phyloP scores from a whole-genome alignment of 2,888 invertebrate species.

The Elegia similella region DNA sequence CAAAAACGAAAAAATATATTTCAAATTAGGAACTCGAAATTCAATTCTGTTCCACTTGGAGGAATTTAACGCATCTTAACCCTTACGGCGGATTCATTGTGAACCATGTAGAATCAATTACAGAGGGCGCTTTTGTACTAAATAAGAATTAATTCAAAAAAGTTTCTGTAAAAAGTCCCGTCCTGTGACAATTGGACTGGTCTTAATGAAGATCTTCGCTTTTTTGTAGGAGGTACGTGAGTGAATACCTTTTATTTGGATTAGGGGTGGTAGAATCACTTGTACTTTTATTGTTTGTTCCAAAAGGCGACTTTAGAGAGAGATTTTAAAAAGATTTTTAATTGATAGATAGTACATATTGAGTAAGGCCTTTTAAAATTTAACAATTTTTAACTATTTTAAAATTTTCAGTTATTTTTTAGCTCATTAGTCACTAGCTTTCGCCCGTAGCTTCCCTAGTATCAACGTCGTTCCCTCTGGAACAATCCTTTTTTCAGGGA shows the following conservation, averaged over 20 bases:
- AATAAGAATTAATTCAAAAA: slow-evolving; percentile 38
- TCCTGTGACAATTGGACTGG: slow-evolving; percentile 7
- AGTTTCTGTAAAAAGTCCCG: slow-evolving; percentile 23
- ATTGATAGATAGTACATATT: no score
- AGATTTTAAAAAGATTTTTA: no score
- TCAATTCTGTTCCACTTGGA: slow-evolving; percentile 40
- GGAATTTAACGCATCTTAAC: slow-evolving; percentile 34
- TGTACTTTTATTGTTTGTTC: not conserved
- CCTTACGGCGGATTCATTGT: slow-evolving; percentile 43
- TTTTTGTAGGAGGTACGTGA: not conserved
- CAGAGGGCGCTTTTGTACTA: slow-evolving; percentile 39
- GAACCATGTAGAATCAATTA: slow-evolving; percentile 68
- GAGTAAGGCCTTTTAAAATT: no score
- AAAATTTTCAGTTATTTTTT: no score
- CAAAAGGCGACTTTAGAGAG: no score
- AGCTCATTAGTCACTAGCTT: no score
- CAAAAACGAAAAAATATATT: slow-evolving; percentile 21
- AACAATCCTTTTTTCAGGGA: no score
- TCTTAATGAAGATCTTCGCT: slow-evolving; percentile 8
- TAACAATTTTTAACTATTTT: no score
- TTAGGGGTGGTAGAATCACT: not conserved
- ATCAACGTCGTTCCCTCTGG: no score
- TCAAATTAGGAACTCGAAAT: slow-evolving; percentile 44
- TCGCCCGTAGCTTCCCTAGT: no score
- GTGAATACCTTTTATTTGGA: not conserved